Evolutionary conservation across 2,888 invertebrate genomes (phyloP).

Genomic region (Hemistola chrysoprasaria): DNA sequence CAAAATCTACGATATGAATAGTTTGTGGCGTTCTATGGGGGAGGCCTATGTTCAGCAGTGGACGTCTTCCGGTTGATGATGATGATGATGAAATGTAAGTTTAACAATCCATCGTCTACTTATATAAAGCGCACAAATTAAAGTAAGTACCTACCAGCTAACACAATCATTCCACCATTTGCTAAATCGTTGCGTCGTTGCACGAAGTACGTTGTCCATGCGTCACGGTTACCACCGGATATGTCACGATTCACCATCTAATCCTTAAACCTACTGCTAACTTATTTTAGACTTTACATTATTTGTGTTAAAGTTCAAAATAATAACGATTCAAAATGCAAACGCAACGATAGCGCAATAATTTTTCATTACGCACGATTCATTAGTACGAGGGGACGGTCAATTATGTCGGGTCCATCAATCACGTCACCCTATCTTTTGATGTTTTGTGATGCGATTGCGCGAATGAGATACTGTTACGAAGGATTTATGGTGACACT

Average conservation of each 20-base stretch:
- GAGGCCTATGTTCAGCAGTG: too few relatives aligned
- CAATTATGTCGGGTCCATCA: slow-evolving; percentile 74
- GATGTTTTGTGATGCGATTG: slow-evolving; percentile 55
- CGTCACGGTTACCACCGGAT: slow-evolving; percentile 46
- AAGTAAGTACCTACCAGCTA: too few relatives aligned
- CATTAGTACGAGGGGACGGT: slow-evolving; percentile 70
- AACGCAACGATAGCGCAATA: slow-evolving; percentile 14
- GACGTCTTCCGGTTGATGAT: too few relatives aligned
- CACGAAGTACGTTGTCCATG: slow-evolving; percentile 60
- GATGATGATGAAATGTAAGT: too few relatives aligned
- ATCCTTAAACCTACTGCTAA: neutral
- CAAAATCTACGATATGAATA: too few relatives aligned
- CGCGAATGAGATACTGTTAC: slow-evolving; percentile 12
- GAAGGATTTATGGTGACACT: neutral
- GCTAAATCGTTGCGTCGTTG: slow-evolving; percentile 45
- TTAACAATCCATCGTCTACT: too few relatives aligned
- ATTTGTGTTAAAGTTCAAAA: slow-evolving; percentile 31
- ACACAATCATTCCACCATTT: slow-evolving; percentile 48
- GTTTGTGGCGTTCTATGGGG: too few relatives aligned
- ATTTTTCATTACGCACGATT: slow-evolving; percentile 70
- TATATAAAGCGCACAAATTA: too few relatives aligned
- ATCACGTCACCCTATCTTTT: slow-evolving; percentile 68
- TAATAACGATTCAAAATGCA: too few relatives aligned
- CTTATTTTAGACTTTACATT: neutral
- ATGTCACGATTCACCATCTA: slow-evolving; percentile 29